A percentile compares a stretch with the other conserved stretches of the same genome.
Evolutionary conservation across 2,888 invertebrate genomes (phyloP).

Genomic region (Drosophila lacicola): DNA sequence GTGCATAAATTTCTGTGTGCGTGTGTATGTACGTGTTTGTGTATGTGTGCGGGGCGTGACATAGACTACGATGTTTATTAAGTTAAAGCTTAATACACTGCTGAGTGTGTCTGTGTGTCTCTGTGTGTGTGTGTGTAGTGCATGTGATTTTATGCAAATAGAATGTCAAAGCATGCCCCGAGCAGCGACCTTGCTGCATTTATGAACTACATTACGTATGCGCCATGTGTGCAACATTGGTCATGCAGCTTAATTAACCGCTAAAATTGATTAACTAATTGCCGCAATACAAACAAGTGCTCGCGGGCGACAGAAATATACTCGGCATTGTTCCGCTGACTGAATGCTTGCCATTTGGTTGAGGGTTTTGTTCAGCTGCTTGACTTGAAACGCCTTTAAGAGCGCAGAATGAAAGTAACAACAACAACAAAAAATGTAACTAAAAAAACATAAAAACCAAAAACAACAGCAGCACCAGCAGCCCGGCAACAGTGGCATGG

Average conservation of each 20-base stretch:
- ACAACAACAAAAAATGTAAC: conserved; percentile 18
- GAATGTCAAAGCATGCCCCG: conserved; percentile 55
- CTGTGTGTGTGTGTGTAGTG: background rate
- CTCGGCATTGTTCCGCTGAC: conserved; percentile 27
- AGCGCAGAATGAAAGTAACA: conserved; percentile 38
- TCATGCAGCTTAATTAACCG: conserved; percentile 63
- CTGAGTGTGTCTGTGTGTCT: background rate
- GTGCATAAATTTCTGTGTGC: conserved; percentile 61
- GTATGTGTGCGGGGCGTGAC: conserved; percentile 35
- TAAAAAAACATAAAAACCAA: conserved; percentile 36
- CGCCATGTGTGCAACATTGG: conserved; percentile 37
- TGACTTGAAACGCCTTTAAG: conserved; percentile 53
- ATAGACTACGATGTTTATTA: conserved; percentile 68
- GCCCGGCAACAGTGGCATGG: conserved; percentile 50
- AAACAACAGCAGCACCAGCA: conserved; percentile 36
- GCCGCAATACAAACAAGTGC: conserved; percentile 10
- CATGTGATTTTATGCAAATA: conserved; percentile 66
- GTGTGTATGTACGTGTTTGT: background rate
- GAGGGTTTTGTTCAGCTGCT: conserved; percentile 20
- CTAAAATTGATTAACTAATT: conserved; percentile 62
- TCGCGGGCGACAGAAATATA: conserved; percentile 1
- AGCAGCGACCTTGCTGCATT: conserved; percentile 41
- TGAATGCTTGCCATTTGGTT: conserved; percentile 30
- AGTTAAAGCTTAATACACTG: conserved; percentile 64
- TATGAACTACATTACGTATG: conserved; percentile 46